Evolutionary conservation across 2,888 invertebrate species (phyloP), one percentile per base, ranked within the genome.

Genomic region (Acronicta leporina): DNA sequence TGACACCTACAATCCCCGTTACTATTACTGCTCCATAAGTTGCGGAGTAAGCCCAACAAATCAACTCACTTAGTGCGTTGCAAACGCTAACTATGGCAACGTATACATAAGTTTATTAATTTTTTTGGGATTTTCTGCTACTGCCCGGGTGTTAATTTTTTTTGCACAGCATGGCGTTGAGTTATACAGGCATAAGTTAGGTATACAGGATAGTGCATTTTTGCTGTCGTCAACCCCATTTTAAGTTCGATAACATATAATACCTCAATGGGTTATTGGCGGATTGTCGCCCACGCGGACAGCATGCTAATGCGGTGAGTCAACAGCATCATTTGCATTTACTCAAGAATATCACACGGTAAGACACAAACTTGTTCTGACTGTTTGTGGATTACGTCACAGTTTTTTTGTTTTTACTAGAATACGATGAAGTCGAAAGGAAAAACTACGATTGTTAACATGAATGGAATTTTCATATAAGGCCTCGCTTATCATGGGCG

Each of bases 301-400:
- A 0, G 63, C 64, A 74, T 76, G 53, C 58, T 74, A 73, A 81
- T 66, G 46, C 40, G n/a, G 41, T 82, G 83, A 83, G 77, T 83
- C 83, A 83, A 67, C 60, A 64, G 46, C 13, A 44, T 40, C 44
- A 74, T 82, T 80, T 73, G 67, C 72, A 81, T 81, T 68, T 69
- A 67, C 68, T 57, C 56, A 57, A 53, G 14, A 44, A 73, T 46
- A 67, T 46, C 38, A 27, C 16, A 53, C 35, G 11, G n/a, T 51
- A 30, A 43, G 8, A 13, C 9, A 13, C n/a, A 3, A 35, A 35
- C 35, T 35, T n/a, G 35, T n/a, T 20, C 5, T 27, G 43, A 8
- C 35, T 7, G 73, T 61, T 53, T 38, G 45, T 50, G 35, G 9
- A 55, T 67, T 67, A 67, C 68, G 62, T 72, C 55, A 69, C 14